These are phyloP conservation scores for Timandra comae DNA, from an alignment of 2,888 invertebrate species.

Conservation along the genomic window DNA sequence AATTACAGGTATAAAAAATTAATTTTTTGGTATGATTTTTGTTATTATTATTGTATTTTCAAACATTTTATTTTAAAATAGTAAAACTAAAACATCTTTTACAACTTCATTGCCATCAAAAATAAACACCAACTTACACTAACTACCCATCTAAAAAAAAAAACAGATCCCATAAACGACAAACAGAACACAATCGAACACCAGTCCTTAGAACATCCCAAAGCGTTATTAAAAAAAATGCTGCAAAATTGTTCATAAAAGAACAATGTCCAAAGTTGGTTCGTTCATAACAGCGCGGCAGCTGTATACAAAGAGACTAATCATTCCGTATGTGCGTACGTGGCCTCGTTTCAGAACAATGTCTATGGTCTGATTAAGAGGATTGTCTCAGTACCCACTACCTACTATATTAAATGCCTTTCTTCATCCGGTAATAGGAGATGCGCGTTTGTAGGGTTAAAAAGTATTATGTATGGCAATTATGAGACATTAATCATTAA, in stretches of 20 bases:
- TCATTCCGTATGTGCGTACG: constrained; percentile 65
- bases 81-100: too few relatives aligned
- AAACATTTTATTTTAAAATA: too few relatives aligned
- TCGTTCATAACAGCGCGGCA: constrained; percentile 48
- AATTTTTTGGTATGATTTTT: too few relatives aligned
- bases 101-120: too few relatives aligned
- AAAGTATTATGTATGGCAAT: too few relatives aligned
- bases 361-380: constrained; percentile 73
- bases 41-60: too few relatives aligned
- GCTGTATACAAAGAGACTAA: constrained; percentile 53
- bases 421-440: too few relatives aligned
- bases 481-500: too few relatives aligned
- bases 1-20: too few relatives aligned
- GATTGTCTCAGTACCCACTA: constrained; percentile 70
- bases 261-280: constrained; percentile 30
- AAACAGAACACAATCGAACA: constrained; percentile 1
- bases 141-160: constrained; percentile 5
- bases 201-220: constrained; percentile 3
- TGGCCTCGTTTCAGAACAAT: constrained; percentile 71
- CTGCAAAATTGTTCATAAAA: constrained; percentile 35
- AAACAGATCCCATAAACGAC: background rate
- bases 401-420: constrained; percentile 71
- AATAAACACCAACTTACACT: too few relatives aligned
- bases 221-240: constrained; percentile 21
- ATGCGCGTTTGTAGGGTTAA: too few relatives aligned